Conservation (phyloP, 2,888 invertebrate genomes). For the Cartodere bifasciata region DNA sequence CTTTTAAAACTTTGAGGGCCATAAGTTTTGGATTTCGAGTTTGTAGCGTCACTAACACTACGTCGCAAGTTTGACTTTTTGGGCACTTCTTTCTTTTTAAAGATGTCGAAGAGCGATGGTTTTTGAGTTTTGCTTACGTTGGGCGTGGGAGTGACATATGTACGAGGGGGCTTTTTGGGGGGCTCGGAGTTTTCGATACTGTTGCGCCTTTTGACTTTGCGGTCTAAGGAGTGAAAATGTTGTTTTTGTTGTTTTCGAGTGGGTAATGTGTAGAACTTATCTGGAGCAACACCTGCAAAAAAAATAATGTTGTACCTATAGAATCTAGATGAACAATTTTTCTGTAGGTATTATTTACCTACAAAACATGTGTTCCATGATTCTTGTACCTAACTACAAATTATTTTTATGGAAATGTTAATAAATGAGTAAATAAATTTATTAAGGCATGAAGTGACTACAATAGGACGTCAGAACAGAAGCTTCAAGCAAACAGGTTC, state of each 20-base stretch:
- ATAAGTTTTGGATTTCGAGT: conserved; percentile 40
- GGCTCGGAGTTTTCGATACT: conserved; percentile 40
- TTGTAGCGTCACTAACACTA: conserved; percentile 42
- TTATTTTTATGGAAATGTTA: too few species aligned
- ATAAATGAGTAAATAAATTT: too few species aligned
- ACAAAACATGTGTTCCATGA: too few species aligned
- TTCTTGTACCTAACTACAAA: too few species aligned
- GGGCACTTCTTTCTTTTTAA: conserved; percentile 46
- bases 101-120: conserved; percentile 53
- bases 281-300: conserved; percentile 34
- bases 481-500: too few species aligned
- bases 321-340: too few species aligned
- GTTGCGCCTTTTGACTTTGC: conserved; percentile 29
- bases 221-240: conserved; percentile 25
- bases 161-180: conserved; percentile 30
- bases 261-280: conserved; percentile 56
- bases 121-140: conserved; percentile 22
- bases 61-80: conserved; percentile 38
- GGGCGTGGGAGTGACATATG: conserved; percentile 36
- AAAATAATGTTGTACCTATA: too few species aligned
- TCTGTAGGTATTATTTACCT: too few species aligned
- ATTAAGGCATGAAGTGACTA: too few species aligned
- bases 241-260: conserved; percentile 42
- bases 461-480: too few species aligned
- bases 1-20: conserved; percentile 8